These are phyloP conservation scores for Tipula helvola DNA, from an alignment of 2,888 invertebrate species.

Conservation along the genomic window DNA sequence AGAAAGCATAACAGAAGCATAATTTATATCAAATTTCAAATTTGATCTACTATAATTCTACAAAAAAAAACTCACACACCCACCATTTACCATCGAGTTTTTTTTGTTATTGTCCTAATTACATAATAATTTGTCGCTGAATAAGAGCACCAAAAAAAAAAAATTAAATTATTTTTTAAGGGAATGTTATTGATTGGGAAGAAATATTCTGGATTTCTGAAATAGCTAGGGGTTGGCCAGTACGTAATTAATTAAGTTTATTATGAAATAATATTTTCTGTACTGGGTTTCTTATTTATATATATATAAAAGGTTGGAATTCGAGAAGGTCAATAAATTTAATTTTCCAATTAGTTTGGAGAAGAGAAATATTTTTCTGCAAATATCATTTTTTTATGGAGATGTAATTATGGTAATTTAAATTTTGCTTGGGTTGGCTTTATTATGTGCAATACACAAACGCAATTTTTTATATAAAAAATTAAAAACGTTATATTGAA, in stretches of 20 bases:
- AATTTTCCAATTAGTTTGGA: neutral
- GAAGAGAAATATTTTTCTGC: neutral
- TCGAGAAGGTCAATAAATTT: neutral
- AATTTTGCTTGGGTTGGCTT: neutral
- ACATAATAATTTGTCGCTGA: conserved; percentile 4
- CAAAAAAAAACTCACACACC: neutral
- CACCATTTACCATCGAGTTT: neutral
- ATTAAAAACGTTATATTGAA: neutral
- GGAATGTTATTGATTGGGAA: neutral
- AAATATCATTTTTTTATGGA: neutral
- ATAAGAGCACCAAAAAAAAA: neutral
- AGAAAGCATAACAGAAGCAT: neutral
- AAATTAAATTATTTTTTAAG: neutral
- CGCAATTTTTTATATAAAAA: neutral
- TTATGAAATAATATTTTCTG: neutral
- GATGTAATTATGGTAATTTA: neutral
- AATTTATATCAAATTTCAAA: neutral
- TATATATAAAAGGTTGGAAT: neutral
- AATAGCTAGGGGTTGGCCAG: neutral
- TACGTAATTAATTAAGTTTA: neutral
- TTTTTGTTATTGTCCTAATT: neutral
- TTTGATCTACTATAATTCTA: neutral
- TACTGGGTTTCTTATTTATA: neutral
- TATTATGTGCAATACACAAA: neutral
- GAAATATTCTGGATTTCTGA: neutral